These are phyloP conservation scores for Oegoconia quadripuncta DNA, from an alignment of 2,888 invertebrate genomes.

Conservation along the genomic window DNA sequence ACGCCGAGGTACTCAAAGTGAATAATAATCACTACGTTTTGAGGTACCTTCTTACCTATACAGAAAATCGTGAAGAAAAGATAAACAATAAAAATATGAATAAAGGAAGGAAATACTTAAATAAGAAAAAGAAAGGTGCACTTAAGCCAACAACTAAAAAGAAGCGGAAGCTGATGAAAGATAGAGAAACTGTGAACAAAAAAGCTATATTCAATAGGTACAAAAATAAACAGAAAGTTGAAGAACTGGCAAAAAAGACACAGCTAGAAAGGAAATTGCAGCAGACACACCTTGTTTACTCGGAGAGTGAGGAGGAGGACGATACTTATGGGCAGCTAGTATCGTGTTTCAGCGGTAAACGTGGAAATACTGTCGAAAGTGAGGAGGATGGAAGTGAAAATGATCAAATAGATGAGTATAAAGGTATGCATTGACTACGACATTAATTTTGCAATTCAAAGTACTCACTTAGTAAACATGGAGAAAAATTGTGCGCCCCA, in stretches of 20 bases:
- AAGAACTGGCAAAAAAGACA: slow-evolving; percentile 62
- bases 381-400: slow-evolving; percentile 10
- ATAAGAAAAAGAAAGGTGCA: slow-evolving; percentile 43
- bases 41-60: too few species aligned
- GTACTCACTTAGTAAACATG: too few species aligned
- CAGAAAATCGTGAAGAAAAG: too few species aligned
- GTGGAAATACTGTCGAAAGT: slow-evolving; percentile 29
- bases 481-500: too few species aligned
- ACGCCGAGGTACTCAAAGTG: too few species aligned
- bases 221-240: slow-evolving; percentile 66
- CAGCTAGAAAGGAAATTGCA: slow-evolving; percentile 53
- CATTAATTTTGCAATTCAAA: too few species aligned
- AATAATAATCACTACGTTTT: too few species aligned
- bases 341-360: slow-evolving; percentile 61
- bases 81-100: slow-evolving; percentile 49
- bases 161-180: slow-evolving; percentile 40
- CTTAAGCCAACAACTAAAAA: slow-evolving; percentile 41
- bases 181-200: slow-evolving; percentile 47
- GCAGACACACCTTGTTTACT: slow-evolving; percentile 52
- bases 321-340: slow-evolving; percentile 74
- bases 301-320: slow-evolving; percentile 74
- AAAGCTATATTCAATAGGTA: slow-evolving; percentile 71
- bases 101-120: slow-evolving; percentile 44
- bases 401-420: too few species aligned
- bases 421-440: too few species aligned